Conservation (phyloP, 2,113 vertebrate genomes). For the Toxotes jaculatrix region DNA sequence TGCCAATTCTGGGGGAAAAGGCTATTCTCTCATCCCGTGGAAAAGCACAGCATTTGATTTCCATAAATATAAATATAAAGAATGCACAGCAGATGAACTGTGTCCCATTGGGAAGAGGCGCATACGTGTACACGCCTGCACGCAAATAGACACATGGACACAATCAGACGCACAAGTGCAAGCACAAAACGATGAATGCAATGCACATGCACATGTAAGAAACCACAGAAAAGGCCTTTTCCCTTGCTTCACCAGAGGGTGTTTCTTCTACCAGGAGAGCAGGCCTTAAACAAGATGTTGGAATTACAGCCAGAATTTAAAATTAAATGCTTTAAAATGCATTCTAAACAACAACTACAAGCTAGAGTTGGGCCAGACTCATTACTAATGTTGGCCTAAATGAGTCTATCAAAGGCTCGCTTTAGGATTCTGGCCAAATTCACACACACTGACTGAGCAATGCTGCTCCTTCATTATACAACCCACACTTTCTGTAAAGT, state of each 20-base stretch:
- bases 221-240: conserved; percentile 3
- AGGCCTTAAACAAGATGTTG: conserved; percentile 64
- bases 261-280: conserved; percentile 50
- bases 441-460: conserved; percentile 26
- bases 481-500: conserved; percentile 41
- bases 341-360: conserved; percentile 68
- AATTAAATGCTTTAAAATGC: conserved; percentile 69
- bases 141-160: neutral
- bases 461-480: conserved; percentile 42
- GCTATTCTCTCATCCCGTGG: conserved; percentile 61
- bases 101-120: conserved; percentile 33
- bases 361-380: conserved; percentile 69
- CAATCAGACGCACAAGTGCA: conserved; percentile 3
- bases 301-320: conserved; percentile 65
- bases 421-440: conserved; percentile 64
- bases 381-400: conserved; percentile 76
- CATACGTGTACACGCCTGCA: conserved; percentile 11
- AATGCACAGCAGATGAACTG: conserved; percentile 58
- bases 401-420: conserved; percentile 75
- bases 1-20: conserved; percentile 55
- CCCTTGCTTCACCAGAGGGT: conserved; percentile 34
- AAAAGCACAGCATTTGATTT: conserved; percentile 62
- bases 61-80: conserved; percentile 76
- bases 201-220: conserved; percentile 15
- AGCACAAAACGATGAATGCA: conserved; percentile 24